Evolutionary conservation across 2,888 invertebrate genomes (phyloP).

Genomic region (Metellina segmentata): DNA sequence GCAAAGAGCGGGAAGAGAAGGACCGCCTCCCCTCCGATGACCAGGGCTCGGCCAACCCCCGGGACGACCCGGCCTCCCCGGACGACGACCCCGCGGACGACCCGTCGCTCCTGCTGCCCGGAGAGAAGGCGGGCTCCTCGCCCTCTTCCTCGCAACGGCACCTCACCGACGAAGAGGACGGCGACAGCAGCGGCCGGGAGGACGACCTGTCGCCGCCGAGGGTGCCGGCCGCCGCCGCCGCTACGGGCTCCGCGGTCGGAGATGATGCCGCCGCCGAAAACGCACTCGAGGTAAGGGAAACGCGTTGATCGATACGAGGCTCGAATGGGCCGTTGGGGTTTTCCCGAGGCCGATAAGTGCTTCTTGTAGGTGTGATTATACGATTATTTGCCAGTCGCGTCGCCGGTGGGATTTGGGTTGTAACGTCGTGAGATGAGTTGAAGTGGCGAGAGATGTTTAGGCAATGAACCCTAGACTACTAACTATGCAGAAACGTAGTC

Average conservation of each 20-base stretch:
- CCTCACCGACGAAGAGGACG: slow-evolving; percentile 72
- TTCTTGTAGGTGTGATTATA: too few relatives aligned
- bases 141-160: slow-evolving; percentile 58
- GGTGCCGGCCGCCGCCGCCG: slow-evolving; percentile 15
- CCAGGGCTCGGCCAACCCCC: slow-evolving; percentile 18
- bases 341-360: too few relatives aligned
- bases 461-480: too few relatives aligned
- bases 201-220: slow-evolving; percentile 73
- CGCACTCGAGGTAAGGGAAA: neutral
- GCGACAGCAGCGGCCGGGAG: slow-evolving; percentile 67
- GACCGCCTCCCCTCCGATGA: slow-evolving; percentile 74
- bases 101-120: slow-evolving; percentile 46
- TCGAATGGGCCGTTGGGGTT: too few relatives aligned
- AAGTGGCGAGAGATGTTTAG: too few relatives aligned
- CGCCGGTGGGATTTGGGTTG: too few relatives aligned
- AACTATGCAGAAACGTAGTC: too few relatives aligned
- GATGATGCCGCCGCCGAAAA: slow-evolving; percentile 6
- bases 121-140: slow-evolving; percentile 37
- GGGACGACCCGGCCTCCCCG: slow-evolving; percentile 21
- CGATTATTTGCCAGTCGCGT: too few relatives aligned
- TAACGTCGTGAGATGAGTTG: too few relatives aligned
- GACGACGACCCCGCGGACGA: slow-evolving; percentile 55
- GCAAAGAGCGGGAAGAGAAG: slow-evolving; percentile 86
- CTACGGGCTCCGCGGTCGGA: slow-evolving; percentile 38
- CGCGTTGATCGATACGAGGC: too few relatives aligned